Percentiles rank a stretch among this genome's conserved stretches.
phyloP scores from a whole-genome alignment of 2,797 vertebrate species.

The Threskiornis aethiopicus region DNA sequence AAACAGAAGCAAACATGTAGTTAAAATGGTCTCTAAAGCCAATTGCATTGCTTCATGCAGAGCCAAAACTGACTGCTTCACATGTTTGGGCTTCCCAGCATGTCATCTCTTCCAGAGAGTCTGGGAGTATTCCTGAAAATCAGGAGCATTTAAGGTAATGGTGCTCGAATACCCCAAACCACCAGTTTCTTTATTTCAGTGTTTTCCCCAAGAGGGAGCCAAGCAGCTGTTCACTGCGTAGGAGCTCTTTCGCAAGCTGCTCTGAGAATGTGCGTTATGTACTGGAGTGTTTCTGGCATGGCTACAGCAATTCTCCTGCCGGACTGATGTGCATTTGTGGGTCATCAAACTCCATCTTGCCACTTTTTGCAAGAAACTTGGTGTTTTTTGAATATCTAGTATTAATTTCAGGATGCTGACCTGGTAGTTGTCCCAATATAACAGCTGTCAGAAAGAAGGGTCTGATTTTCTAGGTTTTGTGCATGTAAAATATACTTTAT shows the following conservation, averaged over 20 bases:
- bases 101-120: neutral
- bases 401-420: neutral
- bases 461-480: neutral
- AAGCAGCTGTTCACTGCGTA: neutral
- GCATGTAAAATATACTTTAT: neutral
- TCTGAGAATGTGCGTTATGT: neutral
- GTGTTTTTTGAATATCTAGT: neutral
- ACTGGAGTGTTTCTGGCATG: neutral
- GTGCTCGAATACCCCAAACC: neutral
- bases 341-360: neutral
- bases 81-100: neutral
- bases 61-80: neutral
- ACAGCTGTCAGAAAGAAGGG: neutral
- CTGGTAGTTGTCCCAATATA: neutral
- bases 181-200: neutral
- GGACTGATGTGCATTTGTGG: neutral
- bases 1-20: neutral
- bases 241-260: neutral
- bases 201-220: conserved; percentile 45
- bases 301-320: neutral
- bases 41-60: neutral
- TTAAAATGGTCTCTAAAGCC: neutral
- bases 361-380: neutral
- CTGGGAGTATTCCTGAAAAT: conserved; percentile 6
- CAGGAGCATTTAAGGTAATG: neutral